A percentile compares a stretch with the other conserved stretches of the same genome.
Evolutionary conservation across 2,888 invertebrate genomes (phyloP).

Genomic region (Lacanobia wlatinum): DNA sequence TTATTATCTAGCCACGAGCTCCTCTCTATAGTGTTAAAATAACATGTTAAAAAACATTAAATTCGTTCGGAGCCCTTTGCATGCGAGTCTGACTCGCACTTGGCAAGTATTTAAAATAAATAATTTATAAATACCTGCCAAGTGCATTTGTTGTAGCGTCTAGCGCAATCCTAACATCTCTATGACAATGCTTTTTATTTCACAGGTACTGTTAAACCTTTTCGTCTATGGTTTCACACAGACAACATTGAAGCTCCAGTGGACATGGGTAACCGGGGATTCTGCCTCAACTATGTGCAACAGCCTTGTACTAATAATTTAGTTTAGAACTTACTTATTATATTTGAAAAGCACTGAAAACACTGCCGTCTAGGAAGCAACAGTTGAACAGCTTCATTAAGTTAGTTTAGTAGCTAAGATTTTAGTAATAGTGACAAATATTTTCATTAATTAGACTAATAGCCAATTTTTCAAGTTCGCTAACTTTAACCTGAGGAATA

Average conservation of each 20-base stretch:
- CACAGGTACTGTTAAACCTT: constrained; percentile 95
- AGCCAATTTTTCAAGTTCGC: no score
- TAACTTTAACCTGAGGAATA: no score
- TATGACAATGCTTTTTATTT: constrained; percentile 57
- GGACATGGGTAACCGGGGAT: constrained; percentile 94
- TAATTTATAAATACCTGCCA: no score
- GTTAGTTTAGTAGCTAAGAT: neutral
- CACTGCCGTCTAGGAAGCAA: neutral
- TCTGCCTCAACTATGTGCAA: constrained; percentile 95
- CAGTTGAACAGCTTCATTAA: neutral
- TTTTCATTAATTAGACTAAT: neutral
- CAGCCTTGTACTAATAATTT: constrained; percentile 94
- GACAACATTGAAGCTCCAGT: constrained; percentile 94
- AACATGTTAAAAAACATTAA: no score
- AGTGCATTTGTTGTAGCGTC: neutral
- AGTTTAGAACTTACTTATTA: constrained; percentile 21
- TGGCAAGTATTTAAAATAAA: no score
- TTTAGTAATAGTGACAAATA: neutral
- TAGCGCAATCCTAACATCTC: neutral
- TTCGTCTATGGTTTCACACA: constrained; percentile 94
- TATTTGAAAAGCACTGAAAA: neutral
- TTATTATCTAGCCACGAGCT: no score
- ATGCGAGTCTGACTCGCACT: no score
- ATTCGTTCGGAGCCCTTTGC: no score
- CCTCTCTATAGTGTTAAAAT: no score